Conservation (phyloP, 2,113 vertebrate species). For the Casuarius casuarius region DNA sequence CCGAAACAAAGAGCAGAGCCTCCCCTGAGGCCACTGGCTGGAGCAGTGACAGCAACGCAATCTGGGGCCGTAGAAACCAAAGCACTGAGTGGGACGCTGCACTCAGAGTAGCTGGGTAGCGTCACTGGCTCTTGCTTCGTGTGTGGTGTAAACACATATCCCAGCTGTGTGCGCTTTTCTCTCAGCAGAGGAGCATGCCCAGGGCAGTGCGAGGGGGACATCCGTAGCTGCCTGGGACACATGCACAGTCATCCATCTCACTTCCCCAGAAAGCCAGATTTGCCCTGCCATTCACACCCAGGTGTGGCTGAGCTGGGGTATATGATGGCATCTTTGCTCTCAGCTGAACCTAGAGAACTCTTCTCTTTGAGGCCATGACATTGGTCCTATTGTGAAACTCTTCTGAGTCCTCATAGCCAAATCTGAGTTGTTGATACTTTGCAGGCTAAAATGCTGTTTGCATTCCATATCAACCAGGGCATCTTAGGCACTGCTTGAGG, state of each 20-base stretch:
- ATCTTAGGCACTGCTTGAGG: not conserved
- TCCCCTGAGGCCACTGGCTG: not conserved
- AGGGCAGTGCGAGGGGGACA: not conserved
- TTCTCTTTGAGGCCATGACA: not conserved
- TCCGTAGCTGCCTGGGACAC: not conserved
- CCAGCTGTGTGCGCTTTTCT: not conserved
- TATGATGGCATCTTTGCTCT: not conserved
- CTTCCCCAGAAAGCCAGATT: not conserved
- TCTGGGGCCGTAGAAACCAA: rapidly evolving
- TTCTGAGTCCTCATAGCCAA: not conserved
- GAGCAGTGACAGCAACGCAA: not conserved
- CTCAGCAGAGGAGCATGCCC: not conserved
- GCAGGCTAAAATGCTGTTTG: not conserved
- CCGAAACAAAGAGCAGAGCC: slow-evolving; percentile 23
- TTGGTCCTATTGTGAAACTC: slow-evolving; percentile 26
- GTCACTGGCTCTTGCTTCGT: not conserved
- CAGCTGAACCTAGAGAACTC: not conserved
- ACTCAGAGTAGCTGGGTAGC: not conserved
- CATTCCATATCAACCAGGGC: not conserved
- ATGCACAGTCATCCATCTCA: not conserved
- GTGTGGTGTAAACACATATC: not conserved
- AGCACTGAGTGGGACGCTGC: not conserved
- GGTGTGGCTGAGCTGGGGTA: slow-evolving; percentile 23
- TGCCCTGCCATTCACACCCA: not conserved
- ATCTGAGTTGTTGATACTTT: not conserved